Conservation (phyloP, 1,140 invertebrate genomes). For the Tetragnatha versicolor region DNA sequence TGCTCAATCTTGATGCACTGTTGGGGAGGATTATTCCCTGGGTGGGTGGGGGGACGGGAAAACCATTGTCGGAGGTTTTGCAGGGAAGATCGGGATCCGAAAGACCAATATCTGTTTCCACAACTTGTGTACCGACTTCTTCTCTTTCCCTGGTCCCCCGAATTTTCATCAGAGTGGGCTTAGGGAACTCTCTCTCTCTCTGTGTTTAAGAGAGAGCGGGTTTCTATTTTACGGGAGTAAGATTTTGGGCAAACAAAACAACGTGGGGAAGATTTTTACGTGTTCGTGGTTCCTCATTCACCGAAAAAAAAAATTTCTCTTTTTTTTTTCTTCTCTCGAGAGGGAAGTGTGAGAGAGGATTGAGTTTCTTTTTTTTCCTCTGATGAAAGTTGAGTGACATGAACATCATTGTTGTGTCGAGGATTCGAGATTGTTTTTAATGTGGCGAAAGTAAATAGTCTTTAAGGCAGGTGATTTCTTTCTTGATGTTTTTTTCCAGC, state of each 20-base stretch:
- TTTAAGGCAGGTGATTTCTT: too few species aligned
- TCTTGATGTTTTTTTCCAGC: too few species aligned
- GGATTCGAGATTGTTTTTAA: too few species aligned
- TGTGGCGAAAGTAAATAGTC: too few species aligned
- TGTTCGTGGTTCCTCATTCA: neutral
- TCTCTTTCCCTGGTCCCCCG: neutral
- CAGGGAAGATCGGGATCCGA: conserved; percentile 12
- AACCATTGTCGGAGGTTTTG: neutral
- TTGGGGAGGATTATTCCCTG: conserved; percentile 40
- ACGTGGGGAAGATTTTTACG: neutral
- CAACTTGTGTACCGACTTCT: conserved; percentile 8
- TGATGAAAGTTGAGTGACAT: too few species aligned
- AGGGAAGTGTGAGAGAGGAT: too few species aligned
- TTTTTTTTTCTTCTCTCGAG: neutral
- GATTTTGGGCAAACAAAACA: neutral
- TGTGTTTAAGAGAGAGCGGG: too few species aligned
- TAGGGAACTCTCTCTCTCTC: too few species aligned
- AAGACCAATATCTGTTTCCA: conserved; percentile 45
- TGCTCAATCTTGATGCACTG: conserved; percentile 40
- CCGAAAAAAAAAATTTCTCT: neutral
- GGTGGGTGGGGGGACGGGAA: neutral
- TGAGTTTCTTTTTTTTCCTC: too few species aligned
- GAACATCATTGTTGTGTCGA: too few species aligned
- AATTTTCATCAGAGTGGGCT: conserved; percentile 20
- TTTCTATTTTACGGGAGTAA: neutral